Conservation (phyloP, 2,888 invertebrate species). For the Athalia circularis region DNA sequence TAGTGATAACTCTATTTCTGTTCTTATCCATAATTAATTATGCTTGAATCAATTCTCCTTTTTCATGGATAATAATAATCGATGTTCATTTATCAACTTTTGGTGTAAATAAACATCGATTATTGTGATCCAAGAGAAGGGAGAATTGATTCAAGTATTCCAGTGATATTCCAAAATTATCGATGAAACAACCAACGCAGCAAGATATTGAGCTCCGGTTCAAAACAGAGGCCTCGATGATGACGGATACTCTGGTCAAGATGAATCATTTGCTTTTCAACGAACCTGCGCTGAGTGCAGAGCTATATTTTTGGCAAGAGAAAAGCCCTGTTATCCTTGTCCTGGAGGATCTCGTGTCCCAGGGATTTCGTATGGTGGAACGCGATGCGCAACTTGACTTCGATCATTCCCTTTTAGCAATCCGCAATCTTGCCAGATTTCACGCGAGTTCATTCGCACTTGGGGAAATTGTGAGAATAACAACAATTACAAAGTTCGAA, state of each 20-base stretch:
- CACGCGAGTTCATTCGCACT: constrained; percentile 75
- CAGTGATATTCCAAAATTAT: background rate
- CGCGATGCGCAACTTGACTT: constrained; percentile 74
- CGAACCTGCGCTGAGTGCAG: constrained; percentile 12
- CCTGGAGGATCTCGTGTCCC: constrained; percentile 75
- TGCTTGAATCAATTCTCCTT: no score
- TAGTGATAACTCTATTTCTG: no score
- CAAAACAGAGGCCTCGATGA: constrained; percentile 28
- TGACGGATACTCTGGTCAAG: constrained; percentile 12
- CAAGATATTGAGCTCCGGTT: background rate
- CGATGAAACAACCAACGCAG: constrained; percentile 10
- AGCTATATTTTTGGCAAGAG: constrained; percentile 4
- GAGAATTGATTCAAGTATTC: no score
- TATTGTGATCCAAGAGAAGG: no score
- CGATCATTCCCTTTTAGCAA: constrained; percentile 72
- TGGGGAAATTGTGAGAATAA: constrained; percentile 70
- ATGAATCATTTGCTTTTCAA: constrained; percentile 30
- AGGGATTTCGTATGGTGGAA: constrained; percentile 73
- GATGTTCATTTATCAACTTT: no score
- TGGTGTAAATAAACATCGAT: no score
- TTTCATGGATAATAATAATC: no score
- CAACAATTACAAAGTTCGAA: background rate
- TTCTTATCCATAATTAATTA: no score
- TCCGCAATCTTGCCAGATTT: constrained; percentile 74
- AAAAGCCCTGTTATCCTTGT: constrained; percentile 54